These are phyloP conservation scores for Mormoops blainvillei DNA, from an alignment of 2,113 vertebrate genomes.

Conservation along the genomic window DNA sequence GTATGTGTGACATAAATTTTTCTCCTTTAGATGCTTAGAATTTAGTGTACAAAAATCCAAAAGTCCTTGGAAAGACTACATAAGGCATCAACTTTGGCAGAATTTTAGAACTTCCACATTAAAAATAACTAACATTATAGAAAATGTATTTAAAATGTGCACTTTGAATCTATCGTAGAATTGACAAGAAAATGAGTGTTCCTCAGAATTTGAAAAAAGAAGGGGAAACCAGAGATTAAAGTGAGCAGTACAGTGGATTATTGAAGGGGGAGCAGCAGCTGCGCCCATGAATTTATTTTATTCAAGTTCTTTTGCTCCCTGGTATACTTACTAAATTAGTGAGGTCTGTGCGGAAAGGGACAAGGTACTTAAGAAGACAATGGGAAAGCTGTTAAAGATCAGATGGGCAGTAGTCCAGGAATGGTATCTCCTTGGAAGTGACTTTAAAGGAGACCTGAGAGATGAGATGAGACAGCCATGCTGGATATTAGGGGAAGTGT, in stretches of 20 bases:
- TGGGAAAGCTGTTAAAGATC: neutral
- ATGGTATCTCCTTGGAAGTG: neutral
- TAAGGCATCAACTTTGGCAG: neutral
- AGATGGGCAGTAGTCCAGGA: neutral
- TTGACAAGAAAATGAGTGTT: neutral
- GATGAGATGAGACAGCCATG: neutral
- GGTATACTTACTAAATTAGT: neutral
- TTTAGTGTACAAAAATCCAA: neutral
- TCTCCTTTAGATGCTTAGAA: neutral
- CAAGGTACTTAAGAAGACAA: neutral
- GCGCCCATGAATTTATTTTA: neutral
- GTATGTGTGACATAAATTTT: too few species aligned
- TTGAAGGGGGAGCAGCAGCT: too few species aligned
- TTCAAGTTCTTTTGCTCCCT: neutral
- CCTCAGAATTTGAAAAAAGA: neutral
- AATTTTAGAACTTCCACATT: neutral
- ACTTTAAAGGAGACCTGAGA: neutral
- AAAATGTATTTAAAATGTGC: neutral
- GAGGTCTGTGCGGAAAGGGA: neutral
- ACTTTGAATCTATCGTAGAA: neutral
- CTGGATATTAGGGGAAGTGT: too few species aligned
- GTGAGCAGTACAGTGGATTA: rapidly evolving
- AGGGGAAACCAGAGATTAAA: neutral
- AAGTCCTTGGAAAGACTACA: neutral
- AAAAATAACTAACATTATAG: neutral